A percentile compares a stretch with the other conserved stretches of the same genome.
Evolutionary conservation across 1,140 invertebrate genomes (phyloP).

Genomic region (Portunus trituberculatus): DNA sequence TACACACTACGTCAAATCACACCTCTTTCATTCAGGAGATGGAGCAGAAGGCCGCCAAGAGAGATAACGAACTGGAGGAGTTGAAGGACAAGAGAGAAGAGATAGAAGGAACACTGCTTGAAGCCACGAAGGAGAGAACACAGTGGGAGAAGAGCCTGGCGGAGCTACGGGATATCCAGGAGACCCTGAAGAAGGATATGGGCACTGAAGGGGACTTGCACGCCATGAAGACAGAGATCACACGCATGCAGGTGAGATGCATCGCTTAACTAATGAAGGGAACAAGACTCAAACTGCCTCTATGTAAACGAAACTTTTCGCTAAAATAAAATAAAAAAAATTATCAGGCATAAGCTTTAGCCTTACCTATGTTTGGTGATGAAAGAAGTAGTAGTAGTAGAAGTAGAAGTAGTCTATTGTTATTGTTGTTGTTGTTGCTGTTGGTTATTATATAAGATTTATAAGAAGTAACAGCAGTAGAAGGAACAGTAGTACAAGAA

Average conservation of each 20-base stretch:
- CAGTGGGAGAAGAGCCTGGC: slow-evolving; percentile 60
- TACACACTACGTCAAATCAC: too few species aligned
- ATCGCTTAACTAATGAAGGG: too few species aligned
- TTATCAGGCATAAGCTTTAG: too few species aligned
- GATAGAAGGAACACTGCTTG: slow-evolving; percentile 53
- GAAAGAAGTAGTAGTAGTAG: not conserved
- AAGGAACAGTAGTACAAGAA: not conserved
- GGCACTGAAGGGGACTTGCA: slow-evolving; percentile 66
- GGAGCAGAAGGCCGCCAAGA: slow-evolving; percentile 53
- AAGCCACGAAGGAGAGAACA: slow-evolving; percentile 51
- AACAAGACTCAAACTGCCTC: too few species aligned
- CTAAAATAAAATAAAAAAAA: too few species aligned
- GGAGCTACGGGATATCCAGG: slow-evolving; percentile 57
- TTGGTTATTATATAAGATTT: not conserved
- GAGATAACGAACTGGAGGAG: not conserved
- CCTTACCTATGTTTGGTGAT: not conserved
- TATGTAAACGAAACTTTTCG: too few species aligned
- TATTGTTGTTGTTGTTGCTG: not conserved
- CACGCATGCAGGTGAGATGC: slow-evolving; percentile 64
- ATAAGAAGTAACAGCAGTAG: not conserved
- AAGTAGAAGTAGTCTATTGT: not conserved
- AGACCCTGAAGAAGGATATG: slow-evolving; percentile 60
- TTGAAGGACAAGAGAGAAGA: slow-evolving; percentile 46
- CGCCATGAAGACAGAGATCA: slow-evolving; percentile 71
- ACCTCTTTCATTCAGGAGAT: slow-evolving; percentile 35